A percentile compares a stretch with the other conserved stretches of the same genome.
phyloP scores from a whole-genome alignment of 2,113 vertebrate species.

The Podarcis muralis region DNA sequence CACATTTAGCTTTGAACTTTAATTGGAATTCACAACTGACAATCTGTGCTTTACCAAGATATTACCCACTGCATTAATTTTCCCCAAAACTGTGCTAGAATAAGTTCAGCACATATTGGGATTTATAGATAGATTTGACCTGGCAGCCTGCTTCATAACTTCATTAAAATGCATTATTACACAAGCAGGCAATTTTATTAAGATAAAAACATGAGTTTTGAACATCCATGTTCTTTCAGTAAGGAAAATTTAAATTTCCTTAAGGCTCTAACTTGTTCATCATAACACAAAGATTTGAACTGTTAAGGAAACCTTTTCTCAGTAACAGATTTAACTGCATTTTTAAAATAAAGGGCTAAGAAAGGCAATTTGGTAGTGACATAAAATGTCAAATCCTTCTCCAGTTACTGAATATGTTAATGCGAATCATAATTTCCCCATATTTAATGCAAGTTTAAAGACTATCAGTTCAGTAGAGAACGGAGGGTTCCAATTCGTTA shows the following conservation, averaged over 20 bases:
- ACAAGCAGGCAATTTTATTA: conserved; percentile 28
- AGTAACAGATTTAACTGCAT: conserved; percentile 8
- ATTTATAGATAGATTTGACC: conserved; percentile 37
- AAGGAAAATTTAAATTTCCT: conserved; percentile 17
- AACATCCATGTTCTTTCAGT: conserved; percentile 24
- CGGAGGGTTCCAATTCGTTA: background rate
- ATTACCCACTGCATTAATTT: conserved; percentile 24
- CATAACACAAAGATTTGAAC: conserved; percentile 13
- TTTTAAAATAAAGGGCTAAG: conserved; percentile 19
- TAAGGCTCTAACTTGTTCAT: conserved; percentile 26
- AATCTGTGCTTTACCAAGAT: background rate
- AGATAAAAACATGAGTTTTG: conserved; percentile 36
- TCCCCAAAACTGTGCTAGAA: conserved; percentile 21
- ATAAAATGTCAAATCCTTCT: conserved; percentile 14
- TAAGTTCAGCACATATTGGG: conserved; percentile 17
- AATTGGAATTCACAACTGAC: conserved; percentile 30
- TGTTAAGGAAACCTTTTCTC: conserved; percentile 16
- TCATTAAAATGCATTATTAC: conserved; percentile 39
- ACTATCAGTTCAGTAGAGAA: background rate
- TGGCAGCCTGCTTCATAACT: background rate
- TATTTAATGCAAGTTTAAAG: conserved; percentile 4
- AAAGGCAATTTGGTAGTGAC: conserved; percentile 10
- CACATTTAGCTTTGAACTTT: conserved; percentile 35
- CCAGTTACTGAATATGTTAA: conserved; percentile 1
- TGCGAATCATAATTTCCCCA: background rate